Conservation (phyloP, 2,113 vertebrate genomes). For the Colossoma macropomum region DNA sequence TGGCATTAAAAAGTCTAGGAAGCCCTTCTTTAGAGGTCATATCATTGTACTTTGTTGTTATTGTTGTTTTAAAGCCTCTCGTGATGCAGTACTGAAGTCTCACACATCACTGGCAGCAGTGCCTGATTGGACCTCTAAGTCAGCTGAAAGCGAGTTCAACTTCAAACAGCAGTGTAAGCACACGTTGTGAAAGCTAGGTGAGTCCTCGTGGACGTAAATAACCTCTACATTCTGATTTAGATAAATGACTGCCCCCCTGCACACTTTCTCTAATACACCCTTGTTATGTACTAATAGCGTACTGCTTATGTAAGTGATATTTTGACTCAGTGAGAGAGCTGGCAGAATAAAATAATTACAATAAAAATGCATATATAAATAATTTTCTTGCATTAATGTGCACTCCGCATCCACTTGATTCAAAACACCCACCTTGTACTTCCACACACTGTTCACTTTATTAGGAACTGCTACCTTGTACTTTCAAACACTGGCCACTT, state of each 20-base stretch:
- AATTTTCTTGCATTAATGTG: not conserved
- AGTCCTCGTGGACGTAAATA: not conserved
- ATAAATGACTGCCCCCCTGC: not conserved
- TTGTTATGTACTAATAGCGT: not conserved
- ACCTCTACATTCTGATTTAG: conserved; percentile 6
- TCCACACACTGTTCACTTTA: not conserved
- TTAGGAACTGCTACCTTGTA: not conserved
- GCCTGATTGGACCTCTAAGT: not conserved
- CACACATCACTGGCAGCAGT: not conserved
- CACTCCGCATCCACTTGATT: not conserved
- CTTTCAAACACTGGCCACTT: too few relatives aligned
- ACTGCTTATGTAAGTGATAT: not conserved
- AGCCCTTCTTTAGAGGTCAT: not conserved
- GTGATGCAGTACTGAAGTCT: not conserved
- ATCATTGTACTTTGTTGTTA: not conserved
- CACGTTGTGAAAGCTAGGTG: not conserved
- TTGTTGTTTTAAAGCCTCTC: too few relatives aligned
- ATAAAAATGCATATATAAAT: not conserved
- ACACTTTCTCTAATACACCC: not conserved
- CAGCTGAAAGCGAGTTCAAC: not conserved
- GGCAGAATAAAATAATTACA: not conserved
- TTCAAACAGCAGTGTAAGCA: conserved; percentile 17
- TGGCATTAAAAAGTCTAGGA: not conserved
- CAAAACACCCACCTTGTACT: not conserved
- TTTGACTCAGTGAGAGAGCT: not conserved